These are phyloP conservation scores for Laothoe populi DNA, from an alignment of 2,888 invertebrate genomes.

Conservation along the genomic window DNA sequence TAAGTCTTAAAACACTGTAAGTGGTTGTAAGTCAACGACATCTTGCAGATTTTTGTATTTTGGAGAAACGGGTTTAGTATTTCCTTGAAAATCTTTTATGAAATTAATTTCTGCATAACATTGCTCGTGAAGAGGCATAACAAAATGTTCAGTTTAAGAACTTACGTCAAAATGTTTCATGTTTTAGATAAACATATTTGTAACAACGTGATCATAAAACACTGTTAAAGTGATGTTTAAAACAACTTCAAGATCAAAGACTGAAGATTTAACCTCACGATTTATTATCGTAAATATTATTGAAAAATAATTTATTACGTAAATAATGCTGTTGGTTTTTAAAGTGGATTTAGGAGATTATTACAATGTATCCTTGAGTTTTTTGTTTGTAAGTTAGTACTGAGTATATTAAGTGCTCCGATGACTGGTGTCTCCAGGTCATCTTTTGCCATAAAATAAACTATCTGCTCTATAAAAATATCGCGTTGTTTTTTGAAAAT, in stretches of 20 bases:
- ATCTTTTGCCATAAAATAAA: too few relatives aligned
- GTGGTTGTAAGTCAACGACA: conserved; percentile 29
- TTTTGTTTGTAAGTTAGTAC: not conserved
- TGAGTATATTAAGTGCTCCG: not conserved
- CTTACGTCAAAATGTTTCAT: not conserved
- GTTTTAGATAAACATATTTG: not conserved
- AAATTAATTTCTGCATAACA: not conserved
- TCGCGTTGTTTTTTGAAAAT: too few relatives aligned
- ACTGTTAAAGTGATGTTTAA: conserved; percentile 7
- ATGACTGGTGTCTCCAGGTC: too few relatives aligned
- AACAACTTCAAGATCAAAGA: conserved; percentile 16
- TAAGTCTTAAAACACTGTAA: conserved; percentile 28
- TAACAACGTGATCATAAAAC: conserved; percentile 1
- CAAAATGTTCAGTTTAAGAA: not conserved
- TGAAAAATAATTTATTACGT: conserved; percentile 20
- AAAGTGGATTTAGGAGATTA: not conserved
- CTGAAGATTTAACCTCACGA: conserved; percentile 1
- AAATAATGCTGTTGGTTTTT: not conserved
- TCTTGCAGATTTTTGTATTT: not conserved
- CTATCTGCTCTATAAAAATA: too few relatives aligned
- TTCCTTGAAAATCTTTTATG: not conserved
- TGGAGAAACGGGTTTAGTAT: not conserved
- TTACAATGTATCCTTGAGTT: not conserved
- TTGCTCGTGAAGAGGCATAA: not conserved
- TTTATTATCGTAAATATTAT: conserved; percentile 14